Evolutionary conservation across 2,797 vertebrate genomes (phyloP).

Genomic region (Anguilla obscura): DNA sequence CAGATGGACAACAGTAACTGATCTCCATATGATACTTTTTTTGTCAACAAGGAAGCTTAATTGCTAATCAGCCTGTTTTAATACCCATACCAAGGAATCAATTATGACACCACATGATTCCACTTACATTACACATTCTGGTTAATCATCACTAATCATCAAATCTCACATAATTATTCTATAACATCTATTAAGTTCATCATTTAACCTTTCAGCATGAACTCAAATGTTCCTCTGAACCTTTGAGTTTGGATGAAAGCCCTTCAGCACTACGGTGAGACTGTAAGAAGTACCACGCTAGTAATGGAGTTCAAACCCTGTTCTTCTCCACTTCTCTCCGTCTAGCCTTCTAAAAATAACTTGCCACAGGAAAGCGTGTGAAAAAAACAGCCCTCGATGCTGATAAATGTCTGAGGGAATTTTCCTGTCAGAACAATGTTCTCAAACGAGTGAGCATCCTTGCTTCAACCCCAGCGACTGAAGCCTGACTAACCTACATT

Average conservation of each 20-base stretch:
- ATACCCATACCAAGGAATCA: not conserved
- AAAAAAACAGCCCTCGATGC: slow-evolving; percentile 36
- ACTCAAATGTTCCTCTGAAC: not conserved
- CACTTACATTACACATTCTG: not conserved
- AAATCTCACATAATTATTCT: not conserved
- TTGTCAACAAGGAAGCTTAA: not conserved
- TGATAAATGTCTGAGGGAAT: slow-evolving; percentile 12
- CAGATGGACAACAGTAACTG: too few species aligned
- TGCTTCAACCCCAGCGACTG: slow-evolving; percentile 41
- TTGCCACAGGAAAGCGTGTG: slow-evolving; percentile 12
- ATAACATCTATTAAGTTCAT: not conserved
- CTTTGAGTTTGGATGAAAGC: slow-evolving; percentile 28
- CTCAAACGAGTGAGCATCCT: slow-evolving; percentile 23
- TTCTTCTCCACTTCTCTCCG: slow-evolving; percentile 32
- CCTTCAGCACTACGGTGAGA: not conserved
- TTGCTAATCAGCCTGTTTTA: not conserved
- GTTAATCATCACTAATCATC: not conserved
- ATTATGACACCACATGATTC: not conserved
- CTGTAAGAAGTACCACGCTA: not conserved
- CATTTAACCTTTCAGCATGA: not conserved
- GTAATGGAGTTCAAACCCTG: not conserved
- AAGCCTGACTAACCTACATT: slow-evolving; percentile 43
- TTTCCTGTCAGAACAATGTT: slow-evolving; percentile 45
- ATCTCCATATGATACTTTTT: not conserved
- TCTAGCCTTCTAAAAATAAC: slow-evolving; percentile 38